A percentile compares a stretch with the other conserved stretches of the same genome.
Evolutionary conservation across 2,113 vertebrate species (phyloP).

Genomic region (Mobula hypostoma): DNA sequence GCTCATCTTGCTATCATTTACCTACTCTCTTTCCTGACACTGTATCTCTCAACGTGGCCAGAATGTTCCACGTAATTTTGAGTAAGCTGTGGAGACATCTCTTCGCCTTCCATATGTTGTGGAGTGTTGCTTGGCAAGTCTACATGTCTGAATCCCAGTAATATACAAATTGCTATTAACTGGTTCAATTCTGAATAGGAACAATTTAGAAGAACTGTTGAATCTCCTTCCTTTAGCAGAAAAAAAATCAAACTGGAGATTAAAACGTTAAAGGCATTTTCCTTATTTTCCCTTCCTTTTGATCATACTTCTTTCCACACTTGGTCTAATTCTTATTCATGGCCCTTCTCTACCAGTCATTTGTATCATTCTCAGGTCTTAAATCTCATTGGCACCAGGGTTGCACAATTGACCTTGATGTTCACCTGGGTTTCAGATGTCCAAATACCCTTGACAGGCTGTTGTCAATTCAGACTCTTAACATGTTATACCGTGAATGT

Average conservation of each 20-base stretch:
- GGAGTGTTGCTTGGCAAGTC: background rate
- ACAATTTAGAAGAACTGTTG: background rate
- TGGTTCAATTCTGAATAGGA: background rate
- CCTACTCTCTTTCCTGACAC: background rate
- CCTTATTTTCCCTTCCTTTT: background rate
- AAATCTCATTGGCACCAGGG: background rate
- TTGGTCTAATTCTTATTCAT: background rate
- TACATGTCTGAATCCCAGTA: too few relatives aligned
- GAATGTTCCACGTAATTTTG: background rate
- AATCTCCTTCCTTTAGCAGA: background rate
- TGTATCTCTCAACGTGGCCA: background rate
- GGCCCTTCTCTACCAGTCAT: background rate
- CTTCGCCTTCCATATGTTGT: background rate
- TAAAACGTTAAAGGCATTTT: background rate
- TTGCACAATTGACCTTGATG: background rate
- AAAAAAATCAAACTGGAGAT: background rate
- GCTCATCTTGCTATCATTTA: background rate
- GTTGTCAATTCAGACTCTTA: background rate
- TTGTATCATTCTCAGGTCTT: background rate
- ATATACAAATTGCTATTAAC: background rate
- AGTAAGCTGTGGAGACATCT: background rate
- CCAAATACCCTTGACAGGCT: too few relatives aligned
- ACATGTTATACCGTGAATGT: background rate
- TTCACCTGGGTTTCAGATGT: background rate
- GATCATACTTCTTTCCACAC: background rate